Evolutionary conservation across 2,888 invertebrate genomes (phyloP).

Genomic region (Lobophora halterata): DNA sequence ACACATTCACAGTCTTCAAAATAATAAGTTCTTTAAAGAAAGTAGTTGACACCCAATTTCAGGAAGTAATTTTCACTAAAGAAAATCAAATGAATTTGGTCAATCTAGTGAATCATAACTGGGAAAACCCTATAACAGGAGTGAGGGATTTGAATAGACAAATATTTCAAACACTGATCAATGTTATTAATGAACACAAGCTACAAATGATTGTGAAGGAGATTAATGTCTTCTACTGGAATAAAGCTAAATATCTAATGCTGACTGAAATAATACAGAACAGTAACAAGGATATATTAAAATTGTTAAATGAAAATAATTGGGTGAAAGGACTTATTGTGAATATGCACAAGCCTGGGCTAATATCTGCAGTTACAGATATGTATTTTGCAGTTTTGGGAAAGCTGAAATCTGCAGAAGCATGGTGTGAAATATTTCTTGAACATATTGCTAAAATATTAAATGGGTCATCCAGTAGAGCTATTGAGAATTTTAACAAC

Average conservation of each 20-base stretch:
- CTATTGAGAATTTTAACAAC: constrained; percentile 68
- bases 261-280: constrained; percentile 71
- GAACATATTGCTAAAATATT: constrained; percentile 47
- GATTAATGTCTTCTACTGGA: constrained; percentile 76
- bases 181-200: constrained; percentile 40
- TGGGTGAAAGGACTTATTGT: constrained; percentile 59
- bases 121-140: constrained; percentile 82
- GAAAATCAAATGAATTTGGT: constrained; percentile 64
- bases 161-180: constrained; percentile 66
- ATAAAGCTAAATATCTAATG: constrained; percentile 81
- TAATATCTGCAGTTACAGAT: constrained; percentile 82
- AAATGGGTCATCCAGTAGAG: constrained; percentile 43
- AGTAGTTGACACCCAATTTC: constrained; percentile 53
- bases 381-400: constrained; percentile 77
- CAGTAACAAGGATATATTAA: constrained; percentile 28
- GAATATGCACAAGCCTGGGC: constrained; percentile 73
- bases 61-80: constrained; percentile 43
- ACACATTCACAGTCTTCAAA: constrained; percentile 76
- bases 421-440: constrained; percentile 72
- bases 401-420: constrained; percentile 52
- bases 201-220: constrained; percentile 48
- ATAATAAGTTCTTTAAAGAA: constrained; percentile 67
- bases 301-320: constrained; percentile 30
- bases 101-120: constrained; percentile 79
- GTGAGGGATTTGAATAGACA: constrained; percentile 75